A percentile compares a stretch with the other conserved stretches of the same genome.
phyloP scores from a whole-genome alignment of 2,888 invertebrate species.

The Apeira syringaria region DNA sequence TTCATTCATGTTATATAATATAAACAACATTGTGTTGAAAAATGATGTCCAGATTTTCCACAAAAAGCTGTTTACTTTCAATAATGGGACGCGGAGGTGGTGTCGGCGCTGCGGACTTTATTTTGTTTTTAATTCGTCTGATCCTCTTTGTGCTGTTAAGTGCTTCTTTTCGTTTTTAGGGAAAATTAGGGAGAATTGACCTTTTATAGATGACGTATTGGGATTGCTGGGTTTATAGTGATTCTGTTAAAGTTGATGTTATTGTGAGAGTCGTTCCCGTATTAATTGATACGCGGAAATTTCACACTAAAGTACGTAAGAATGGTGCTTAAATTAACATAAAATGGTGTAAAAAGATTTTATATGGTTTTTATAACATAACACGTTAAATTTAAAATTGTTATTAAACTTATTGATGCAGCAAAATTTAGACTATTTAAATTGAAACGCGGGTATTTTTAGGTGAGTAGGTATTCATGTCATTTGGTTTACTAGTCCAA shows the following conservation, averaged over 20 bases:
- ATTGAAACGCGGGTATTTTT: too few relatives aligned
- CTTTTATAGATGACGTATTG: slow-evolving; percentile 11
- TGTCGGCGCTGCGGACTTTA: slow-evolving; percentile 16
- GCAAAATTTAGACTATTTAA: too few relatives aligned
- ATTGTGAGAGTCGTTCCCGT: too few relatives aligned
- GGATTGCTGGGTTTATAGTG: slow-evolving; percentile 8
- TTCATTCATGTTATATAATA: background rate
- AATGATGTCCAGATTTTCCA: slow-evolving; percentile 5
- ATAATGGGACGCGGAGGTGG: slow-evolving; percentile 23
- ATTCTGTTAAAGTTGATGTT: background rate
- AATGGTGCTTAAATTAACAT: too few relatives aligned
- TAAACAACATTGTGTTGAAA: background rate
- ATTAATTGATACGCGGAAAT: too few relatives aligned
- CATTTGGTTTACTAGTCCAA: too few relatives aligned
- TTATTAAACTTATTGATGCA: too few relatives aligned
- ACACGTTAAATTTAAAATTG: too few relatives aligned
- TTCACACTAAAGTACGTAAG: too few relatives aligned
- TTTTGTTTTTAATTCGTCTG: slow-evolving; percentile 29
- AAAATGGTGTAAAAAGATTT: too few relatives aligned
- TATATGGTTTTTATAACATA: too few relatives aligned
- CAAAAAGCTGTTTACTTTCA: slow-evolving; percentile 28
- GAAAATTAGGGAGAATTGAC: slow-evolving; percentile 16
- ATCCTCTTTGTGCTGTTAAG: slow-evolving; percentile 25
- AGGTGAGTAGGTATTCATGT: too few relatives aligned
- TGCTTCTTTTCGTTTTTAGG: slow-evolving; percentile 15